A percentile compares a stretch with the other conserved stretches of the same genome.
These are phyloP conservation scores for Electrophaes corylata DNA, from an alignment of 2,888 invertebrate species.

Conservation along the genomic window DNA sequence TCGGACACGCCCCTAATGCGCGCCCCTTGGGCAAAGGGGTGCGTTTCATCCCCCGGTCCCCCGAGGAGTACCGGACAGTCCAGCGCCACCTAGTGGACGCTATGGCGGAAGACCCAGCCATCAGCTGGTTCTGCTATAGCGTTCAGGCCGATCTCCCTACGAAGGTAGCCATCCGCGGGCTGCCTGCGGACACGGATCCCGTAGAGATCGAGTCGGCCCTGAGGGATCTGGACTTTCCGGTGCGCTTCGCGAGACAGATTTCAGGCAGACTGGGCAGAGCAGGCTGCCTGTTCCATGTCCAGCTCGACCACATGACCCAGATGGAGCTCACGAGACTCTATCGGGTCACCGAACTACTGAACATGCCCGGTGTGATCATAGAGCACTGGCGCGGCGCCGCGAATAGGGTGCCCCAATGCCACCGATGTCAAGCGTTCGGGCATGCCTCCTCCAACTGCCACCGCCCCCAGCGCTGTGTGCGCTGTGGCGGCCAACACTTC, in stretches of 20 bases:
- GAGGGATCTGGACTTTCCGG: neutral
- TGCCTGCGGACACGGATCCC: neutral
- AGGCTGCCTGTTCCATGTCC: constrained; percentile 9
- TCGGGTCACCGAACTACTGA: neutral
- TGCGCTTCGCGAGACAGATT: neutral
- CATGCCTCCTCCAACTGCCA: neutral
- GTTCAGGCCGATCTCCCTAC: neutral
- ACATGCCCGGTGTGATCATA: constrained; percentile 3
- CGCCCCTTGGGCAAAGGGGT: neutral
- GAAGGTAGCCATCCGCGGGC: neutral
- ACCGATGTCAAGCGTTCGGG: neutral
- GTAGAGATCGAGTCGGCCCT: constrained; percentile 5
- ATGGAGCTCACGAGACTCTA: neutral
- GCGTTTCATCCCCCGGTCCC: constrained; percentile 11
- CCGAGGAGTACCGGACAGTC: constrained; percentile 29
- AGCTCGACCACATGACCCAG: constrained; percentile 2
- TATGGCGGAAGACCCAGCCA: constrained; percentile 2
- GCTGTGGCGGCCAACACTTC: neutral
- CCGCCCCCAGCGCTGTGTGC: neutral
- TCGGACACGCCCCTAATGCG: too few relatives aligned
- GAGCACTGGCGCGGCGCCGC: constrained; percentile 5
- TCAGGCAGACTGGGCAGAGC: neutral
- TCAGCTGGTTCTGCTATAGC: constrained; percentile 36
- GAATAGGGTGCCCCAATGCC: neutral
- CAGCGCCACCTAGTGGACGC: constrained; percentile 31